Evolutionary conservation across 1,140 invertebrate species (phyloP).

Genomic region (Drosophila arawakana): DNA sequence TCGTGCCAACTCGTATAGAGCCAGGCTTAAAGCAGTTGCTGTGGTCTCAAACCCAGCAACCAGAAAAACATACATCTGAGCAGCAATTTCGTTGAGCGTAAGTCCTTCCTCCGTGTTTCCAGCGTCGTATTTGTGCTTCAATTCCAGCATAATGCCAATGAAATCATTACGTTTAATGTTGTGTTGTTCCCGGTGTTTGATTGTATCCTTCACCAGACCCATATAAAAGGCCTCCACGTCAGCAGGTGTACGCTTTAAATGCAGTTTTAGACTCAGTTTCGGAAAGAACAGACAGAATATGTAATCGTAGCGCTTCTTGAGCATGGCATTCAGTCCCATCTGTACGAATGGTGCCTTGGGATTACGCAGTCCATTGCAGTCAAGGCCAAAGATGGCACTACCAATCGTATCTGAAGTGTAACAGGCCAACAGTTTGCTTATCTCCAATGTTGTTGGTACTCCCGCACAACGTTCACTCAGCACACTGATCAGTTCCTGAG

Average conservation of each 20-base stretch:
- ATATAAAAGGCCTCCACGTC: constrained; percentile 80
- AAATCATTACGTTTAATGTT: constrained; percentile 80
- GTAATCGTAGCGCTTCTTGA: constrained; percentile 41
- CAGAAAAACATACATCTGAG: constrained; percentile 74
- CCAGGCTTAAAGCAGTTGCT: constrained; percentile 86
- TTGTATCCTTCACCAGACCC: constrained; percentile 69
- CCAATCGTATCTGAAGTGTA: constrained; percentile 84
- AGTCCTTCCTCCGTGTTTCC: constrained; percentile 49
- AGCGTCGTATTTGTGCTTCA: constrained; percentile 70
- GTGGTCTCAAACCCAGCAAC: constrained; percentile 86
- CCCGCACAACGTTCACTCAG: constrained; percentile 56
- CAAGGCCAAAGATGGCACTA: constrained; percentile 84
- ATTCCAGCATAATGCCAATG: constrained; percentile 76
- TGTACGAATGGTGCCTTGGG: constrained; percentile 84
- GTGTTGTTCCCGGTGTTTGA: constrained; percentile 79
- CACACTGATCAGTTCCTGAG: constrained; percentile 61
- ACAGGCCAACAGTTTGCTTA: constrained; percentile 84
- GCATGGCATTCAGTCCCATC: constrained; percentile 57
- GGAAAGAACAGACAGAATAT: constrained; percentile 49
- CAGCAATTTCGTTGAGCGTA: constrained; percentile 56
- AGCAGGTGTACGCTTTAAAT: constrained; percentile 34
- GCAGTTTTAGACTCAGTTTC: constrained; percentile 39
- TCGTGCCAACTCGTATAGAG: constrained; percentile 86
- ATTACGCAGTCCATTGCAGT: constrained; percentile 84
- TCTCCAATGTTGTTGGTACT: constrained; percentile 34